Conservation (phyloP, 2,888 invertebrate genomes). For the Choristoneura rosaceana region DNA sequence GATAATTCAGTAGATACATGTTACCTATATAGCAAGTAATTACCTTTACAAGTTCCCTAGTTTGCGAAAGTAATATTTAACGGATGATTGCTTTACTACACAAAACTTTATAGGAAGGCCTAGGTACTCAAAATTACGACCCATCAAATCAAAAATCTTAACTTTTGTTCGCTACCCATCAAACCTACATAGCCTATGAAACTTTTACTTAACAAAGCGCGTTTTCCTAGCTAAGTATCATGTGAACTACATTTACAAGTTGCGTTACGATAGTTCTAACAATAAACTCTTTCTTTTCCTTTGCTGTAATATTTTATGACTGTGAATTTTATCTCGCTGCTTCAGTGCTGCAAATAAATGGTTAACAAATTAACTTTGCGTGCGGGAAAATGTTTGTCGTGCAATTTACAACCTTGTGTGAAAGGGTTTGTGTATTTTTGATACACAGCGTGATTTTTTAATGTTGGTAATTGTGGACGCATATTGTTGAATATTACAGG, state of each 20-base stretch:
- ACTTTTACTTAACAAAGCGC: conserved; percentile 50
- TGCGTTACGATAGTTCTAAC: conserved; percentile 64
- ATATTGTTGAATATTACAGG: conserved; percentile 69
- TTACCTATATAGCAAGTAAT: not conserved
- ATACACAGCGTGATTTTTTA: conserved; percentile 48
- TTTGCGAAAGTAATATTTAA: not conserved
- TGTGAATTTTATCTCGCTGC: conserved; percentile 73
- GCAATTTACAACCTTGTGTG: conserved; percentile 61
- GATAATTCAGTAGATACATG: not conserved
- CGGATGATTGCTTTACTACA: conserved; percentile 9
- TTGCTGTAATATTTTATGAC: conserved; percentile 68
- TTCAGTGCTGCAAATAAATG: conserved; percentile 69
- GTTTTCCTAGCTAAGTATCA: conserved; percentile 59
- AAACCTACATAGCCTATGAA: conserved; percentile 31
- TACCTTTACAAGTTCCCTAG: not conserved
- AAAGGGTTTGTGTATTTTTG: conserved; percentile 45
- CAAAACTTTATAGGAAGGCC: conserved; percentile 22
- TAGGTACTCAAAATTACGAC: conserved; percentile 28
- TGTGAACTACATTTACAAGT: conserved; percentile 54
- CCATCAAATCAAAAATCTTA: conserved; percentile 26
- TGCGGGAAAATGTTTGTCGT: conserved; percentile 51
- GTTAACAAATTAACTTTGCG: conserved; percentile 67
- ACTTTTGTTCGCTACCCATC: conserved; percentile 33
- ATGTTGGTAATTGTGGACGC: conserved; percentile 57
- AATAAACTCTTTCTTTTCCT: conserved; percentile 65